Percentiles rank a stretch among this genome's conserved stretches.
Conservation (phyloP, 2,113 vertebrate genomes). For the Copsychus sechellarum region DNA sequence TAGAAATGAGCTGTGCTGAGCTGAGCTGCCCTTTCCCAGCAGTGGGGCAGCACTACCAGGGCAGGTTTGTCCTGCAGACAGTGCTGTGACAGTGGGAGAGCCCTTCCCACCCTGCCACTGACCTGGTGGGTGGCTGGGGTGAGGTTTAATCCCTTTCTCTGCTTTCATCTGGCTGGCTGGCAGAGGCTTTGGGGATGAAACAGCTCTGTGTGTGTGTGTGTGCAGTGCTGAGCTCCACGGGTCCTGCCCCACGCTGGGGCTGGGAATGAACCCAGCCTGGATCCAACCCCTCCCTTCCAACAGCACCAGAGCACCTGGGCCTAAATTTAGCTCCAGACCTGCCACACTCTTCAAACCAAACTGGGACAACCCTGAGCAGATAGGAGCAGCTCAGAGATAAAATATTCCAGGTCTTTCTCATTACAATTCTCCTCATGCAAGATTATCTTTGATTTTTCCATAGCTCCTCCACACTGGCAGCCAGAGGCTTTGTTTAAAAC, state of each 20-base stretch:
- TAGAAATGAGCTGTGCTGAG: background rate
- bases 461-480: slow-evolving; percentile 53
- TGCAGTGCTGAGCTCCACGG: background rate
- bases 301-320: background rate
- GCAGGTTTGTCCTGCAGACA: background rate
- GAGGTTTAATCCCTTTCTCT: background rate
- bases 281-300: background rate
- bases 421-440: slow-evolving; percentile 65
- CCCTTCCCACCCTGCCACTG: background rate
- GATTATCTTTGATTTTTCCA: slow-evolving; percentile 67
- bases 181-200: background rate
- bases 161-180: background rate
- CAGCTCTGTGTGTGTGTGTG: background rate
- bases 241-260: background rate
- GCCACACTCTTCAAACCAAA: background rate
- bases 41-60: background rate
- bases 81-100: fast-evolving
- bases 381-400: slow-evolving; percentile 25
- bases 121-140: background rate
- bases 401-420: slow-evolving; percentile 61
- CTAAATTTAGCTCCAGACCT: slow-evolving; percentile 8
- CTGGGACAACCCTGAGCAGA: slow-evolving; percentile 3
- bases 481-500: slow-evolving; percentile 68
- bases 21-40: background rate
- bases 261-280: background rate